Conservation (phyloP, 1,140 invertebrate genomes). For the Apis mellifera region DNA sequence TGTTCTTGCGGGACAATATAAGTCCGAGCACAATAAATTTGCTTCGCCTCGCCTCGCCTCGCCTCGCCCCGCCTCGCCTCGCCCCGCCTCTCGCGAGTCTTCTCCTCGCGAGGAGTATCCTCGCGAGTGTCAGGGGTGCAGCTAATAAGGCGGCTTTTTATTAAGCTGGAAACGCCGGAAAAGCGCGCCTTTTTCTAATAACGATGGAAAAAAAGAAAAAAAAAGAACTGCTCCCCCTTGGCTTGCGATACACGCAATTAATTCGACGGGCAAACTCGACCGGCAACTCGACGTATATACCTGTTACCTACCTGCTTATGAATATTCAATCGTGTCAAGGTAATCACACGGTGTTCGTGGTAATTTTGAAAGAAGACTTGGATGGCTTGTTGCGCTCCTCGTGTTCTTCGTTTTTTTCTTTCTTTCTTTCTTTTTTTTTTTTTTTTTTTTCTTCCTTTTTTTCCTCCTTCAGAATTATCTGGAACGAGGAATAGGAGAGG, state of each 20-base stretch:
- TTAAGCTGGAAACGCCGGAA: slow-evolving; percentile 30
- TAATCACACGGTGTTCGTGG: neutral
- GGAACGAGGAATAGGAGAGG: too few species aligned
- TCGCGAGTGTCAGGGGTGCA: slow-evolving; percentile 3
- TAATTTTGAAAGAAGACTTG: neutral
- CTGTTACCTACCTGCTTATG: neutral
- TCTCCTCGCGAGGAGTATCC: slow-evolving; percentile 14
- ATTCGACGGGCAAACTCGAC: neutral
- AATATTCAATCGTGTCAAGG: slow-evolving; percentile 25
- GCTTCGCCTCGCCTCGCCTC: slow-evolving; percentile 33
- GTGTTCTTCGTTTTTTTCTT: neutral
- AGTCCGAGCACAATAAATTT: slow-evolving; percentile 56
- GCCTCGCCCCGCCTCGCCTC: neutral
- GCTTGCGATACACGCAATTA: neutral
- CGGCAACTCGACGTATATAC: neutral
- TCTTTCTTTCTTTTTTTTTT: too few species aligned
- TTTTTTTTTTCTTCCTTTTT: too few species aligned
- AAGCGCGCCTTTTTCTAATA: slow-evolving; percentile 26
- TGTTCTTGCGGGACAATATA: slow-evolving; percentile 57
- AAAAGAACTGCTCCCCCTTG: neutral
- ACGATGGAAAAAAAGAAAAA: too few species aligned
- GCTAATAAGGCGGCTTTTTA: slow-evolving; percentile 52
- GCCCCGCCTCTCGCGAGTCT: slow-evolving; percentile 2
- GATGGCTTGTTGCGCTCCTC: neutral
- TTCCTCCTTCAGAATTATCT: too few species aligned